Percentiles rank a stretch among this genome's conserved stretches.
These are phyloP conservation scores for Hydriomena furcata DNA, from an alignment of 2,888 invertebrate genomes.

Conservation along the genomic window DNA sequence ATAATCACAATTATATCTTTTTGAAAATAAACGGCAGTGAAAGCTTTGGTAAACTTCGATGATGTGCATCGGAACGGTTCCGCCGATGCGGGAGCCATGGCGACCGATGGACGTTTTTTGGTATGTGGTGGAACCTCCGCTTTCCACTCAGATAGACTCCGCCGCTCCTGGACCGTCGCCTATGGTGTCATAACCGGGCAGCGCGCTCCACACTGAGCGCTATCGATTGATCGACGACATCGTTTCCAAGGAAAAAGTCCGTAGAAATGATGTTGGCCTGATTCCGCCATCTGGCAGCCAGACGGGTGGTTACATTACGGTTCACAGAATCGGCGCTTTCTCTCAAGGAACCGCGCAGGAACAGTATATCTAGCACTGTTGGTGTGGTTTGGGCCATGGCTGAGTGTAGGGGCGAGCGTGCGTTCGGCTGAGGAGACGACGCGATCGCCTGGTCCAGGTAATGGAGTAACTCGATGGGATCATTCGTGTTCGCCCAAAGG, in stretches of 20 bases:
- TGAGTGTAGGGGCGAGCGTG: conserved; percentile 82
- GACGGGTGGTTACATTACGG: conserved; percentile 87
- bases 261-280: conserved; percentile 88
- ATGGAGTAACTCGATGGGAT: conserved; percentile 58
- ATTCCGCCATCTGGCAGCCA: conserved; percentile 86
- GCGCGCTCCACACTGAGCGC: conserved; percentile 73
- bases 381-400: conserved; percentile 91
- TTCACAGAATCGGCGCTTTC: conserved; percentile 87
- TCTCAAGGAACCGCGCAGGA: conserved; percentile 84
- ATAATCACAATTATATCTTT: conserved; percentile 54
- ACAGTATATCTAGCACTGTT: conserved; percentile 84
- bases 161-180: conserved; percentile 54
- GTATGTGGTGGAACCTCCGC: conserved; percentile 26
- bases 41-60: conserved; percentile 20
- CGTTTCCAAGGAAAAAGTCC: conserved; percentile 89
- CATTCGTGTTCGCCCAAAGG: conserved; percentile 85
- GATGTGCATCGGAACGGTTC: conserved; percentile 41
- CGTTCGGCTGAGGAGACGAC: conserved; percentile 63
- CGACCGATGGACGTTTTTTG: conserved; percentile 44
- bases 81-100: conserved; percentile 56
- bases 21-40: conserved; percentile 30
- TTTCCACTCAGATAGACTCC: conserved; percentile 53
- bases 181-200: conserved; percentile 69
- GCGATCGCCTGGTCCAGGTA: conserved; percentile 70
- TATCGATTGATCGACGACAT: conserved; percentile 87